Evolutionary conservation across 2,797 vertebrate genomes (phyloP).

Genomic region (Hoplostethus mediterraneus): DNA sequence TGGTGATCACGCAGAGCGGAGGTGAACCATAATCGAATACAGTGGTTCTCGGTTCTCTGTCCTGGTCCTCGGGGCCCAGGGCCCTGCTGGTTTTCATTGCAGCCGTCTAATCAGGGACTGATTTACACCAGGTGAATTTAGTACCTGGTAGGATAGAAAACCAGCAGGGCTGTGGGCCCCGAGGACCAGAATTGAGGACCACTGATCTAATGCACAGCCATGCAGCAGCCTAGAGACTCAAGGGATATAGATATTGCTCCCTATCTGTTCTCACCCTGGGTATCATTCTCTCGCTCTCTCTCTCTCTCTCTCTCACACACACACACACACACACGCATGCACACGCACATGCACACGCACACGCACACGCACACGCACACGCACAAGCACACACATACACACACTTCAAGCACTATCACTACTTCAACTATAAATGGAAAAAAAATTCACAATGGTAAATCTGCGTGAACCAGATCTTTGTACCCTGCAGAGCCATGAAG

Average conservation of each 20-base stretch:
- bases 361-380: background rate
- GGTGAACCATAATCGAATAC: conserved; percentile 79
- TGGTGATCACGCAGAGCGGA: conserved; percentile 77
- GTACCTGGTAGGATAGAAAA: too few relatives aligned
- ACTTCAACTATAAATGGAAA: too few relatives aligned
- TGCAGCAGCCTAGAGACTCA: conserved; percentile 53
- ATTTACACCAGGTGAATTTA: too few relatives aligned
- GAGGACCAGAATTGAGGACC: too few relatives aligned
- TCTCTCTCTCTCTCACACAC: background rate
- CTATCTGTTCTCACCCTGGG: conserved; percentile 39
- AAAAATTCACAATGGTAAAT: background rate
- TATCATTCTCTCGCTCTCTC: background rate
- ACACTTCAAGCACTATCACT: too few relatives aligned
- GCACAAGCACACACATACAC: background rate
- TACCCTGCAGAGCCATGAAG: background rate
- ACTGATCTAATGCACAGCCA: conserved; percentile 9
- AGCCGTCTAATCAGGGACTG: too few relatives aligned
- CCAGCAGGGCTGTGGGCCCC: too few relatives aligned
- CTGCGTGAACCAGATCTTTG: background rate
- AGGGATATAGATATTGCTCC: conserved; percentile 21
- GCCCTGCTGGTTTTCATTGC: too few relatives aligned
- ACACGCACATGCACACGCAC: too few relatives aligned
- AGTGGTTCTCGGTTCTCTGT: too few relatives aligned
- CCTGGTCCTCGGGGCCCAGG: too few relatives aligned
- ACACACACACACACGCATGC: background rate